Evolutionary conservation across 2,888 invertebrate species (phyloP), one percentile per base, ranked within the genome.

Genomic region (Lasioglossum leucozonium): DNA sequence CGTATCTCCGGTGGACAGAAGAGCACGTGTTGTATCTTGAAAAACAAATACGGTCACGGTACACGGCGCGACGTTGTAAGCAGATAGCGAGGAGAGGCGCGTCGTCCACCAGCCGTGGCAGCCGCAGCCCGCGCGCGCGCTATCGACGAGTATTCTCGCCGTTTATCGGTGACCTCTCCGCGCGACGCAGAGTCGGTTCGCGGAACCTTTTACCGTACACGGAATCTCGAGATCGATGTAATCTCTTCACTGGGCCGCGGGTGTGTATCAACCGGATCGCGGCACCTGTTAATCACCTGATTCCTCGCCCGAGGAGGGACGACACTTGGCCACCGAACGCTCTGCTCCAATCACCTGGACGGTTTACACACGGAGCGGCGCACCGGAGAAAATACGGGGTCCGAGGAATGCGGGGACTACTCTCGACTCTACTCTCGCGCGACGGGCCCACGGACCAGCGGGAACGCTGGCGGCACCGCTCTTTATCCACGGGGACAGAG

Each of bases 11-110:
- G 34, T n/a, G n/a, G 16, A 30, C 69, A 58, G 74, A n/a, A n/a
- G 44, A 82, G 65, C 89, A 86, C 89, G 88, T 79, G 89, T 78
- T 79, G 89, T 78, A 72, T 69, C 84, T 73, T 74, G 79, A 72
- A 65, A 88, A 88, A 81, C 80, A 87, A 87, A 84, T 84, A 82
- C 81, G 74, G 69, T 55, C 40, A 74, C 30, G 58, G 74, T 79
- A 76, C 62, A 37, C 55, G 67, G 62, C n/a, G 34, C 22, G 69
- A 18, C 22, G 13, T 16, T 58, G 34, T 30, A 58, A 89, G 81
- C 82, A 82, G 67, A 37, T 42, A 82, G 74, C 89, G 82, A n/a
- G n/a, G n/a, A n/a, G 83, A n/a, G n/a, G 85, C 72, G 80, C 79
- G 65, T 65, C 79, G 65, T 65, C 76, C 72, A 13, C 40, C 34